phyloP scores from a whole-genome alignment of 2,888 invertebrate species.

The Tetragonula carbonaria region DNA sequence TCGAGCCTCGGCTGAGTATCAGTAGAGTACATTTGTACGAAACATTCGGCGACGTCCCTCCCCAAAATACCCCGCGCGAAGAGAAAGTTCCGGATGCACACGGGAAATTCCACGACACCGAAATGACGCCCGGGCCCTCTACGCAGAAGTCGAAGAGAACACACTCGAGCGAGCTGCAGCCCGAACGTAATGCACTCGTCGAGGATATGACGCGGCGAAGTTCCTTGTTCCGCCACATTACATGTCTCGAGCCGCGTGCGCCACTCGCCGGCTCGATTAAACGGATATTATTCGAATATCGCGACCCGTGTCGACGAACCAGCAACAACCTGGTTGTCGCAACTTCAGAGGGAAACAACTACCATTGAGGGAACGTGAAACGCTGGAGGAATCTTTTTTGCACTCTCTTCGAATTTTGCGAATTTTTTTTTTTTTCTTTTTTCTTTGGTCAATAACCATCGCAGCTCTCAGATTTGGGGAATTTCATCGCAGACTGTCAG shows the following conservation, averaged over 20 bases:
- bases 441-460: no score
- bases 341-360: not conserved
- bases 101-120: conserved; percentile 53
- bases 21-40: conserved; percentile 42
- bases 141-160: conserved; percentile 53
- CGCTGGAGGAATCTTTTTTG: not conserved
- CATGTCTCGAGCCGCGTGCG: conserved; percentile 21
- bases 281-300: not conserved
- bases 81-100: conserved; percentile 47
- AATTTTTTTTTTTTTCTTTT: not conserved
- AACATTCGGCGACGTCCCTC: conserved; percentile 28
- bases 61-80: conserved; percentile 6
- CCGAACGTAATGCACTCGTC: conserved; percentile 57
- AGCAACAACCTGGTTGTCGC: no score
- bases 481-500: no score
- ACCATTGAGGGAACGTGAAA: not conserved
- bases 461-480: no score
- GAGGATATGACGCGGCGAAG: conserved; percentile 26
- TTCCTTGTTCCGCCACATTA: conserved; percentile 41
- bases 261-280: conserved; percentile 12
- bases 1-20: conserved; percentile 19
- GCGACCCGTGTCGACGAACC: not conserved
- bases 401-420: no score
- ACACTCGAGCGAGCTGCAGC: conserved; percentile 57
- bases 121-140: not conserved